These are phyloP conservation scores for Anguilla anguilla DNA, from an alignment of 2,797 vertebrate species.

Conservation along the genomic window DNA sequence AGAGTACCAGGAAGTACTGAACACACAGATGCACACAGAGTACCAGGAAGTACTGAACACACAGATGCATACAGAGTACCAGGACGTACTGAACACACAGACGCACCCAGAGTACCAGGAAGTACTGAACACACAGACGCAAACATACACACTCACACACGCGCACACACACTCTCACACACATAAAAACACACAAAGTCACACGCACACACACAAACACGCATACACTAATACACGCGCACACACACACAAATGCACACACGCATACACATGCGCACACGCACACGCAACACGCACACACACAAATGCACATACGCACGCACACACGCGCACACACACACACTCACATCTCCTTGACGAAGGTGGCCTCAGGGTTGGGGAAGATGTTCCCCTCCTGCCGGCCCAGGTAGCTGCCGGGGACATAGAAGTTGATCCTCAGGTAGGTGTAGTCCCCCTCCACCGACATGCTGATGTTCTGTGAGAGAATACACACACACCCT, in stretches of 20 bases:
- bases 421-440: constrained; percentile 95
- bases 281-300: not conserved
- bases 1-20: not conserved
- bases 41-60: no score
- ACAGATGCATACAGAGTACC: no score
- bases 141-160: no score
- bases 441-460: constrained; percentile 97
- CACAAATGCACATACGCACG: not conserved
- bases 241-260: not conserved
- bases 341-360: constrained; percentile 95
- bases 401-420: constrained; percentile 90
- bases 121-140: not conserved
- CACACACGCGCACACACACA: not conserved
- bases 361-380: constrained; percentile 94
- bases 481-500: not conserved
- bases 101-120: no score
- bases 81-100: no score
- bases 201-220: not conserved
- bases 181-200: constrained; percentile 55
- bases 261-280: not conserved
- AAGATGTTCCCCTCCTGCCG: constrained; percentile 95
- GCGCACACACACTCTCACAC: no score
- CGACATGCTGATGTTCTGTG: constrained; percentile 94
- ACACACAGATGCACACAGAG: no score
- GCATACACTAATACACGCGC: no score